Percentiles rank a stretch among this genome's conserved stretches.
Evolutionary conservation across 2,888 invertebrate genomes (phyloP).

Genomic region (Coelinius sp.): DNA sequence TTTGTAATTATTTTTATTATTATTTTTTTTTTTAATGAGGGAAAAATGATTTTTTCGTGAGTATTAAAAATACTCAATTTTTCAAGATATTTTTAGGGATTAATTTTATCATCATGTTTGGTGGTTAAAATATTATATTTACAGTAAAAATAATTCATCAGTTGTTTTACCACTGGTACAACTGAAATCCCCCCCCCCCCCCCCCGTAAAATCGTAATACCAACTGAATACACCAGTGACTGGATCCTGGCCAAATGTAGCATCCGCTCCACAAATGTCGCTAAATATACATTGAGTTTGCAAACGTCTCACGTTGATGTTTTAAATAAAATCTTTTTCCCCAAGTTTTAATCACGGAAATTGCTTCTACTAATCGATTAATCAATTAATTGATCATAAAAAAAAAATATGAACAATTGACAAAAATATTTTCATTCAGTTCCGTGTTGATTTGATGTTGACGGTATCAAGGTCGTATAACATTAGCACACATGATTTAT

Average conservation of each 20-base stretch:
- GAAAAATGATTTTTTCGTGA: not conserved
- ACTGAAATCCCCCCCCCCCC: not conserved
- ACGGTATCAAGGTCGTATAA: conserved; percentile 47
- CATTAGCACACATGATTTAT: conserved; percentile 40
- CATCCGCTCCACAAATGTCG: conserved; percentile 66
- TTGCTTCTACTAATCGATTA: conserved; percentile 1
- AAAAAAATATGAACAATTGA: not conserved
- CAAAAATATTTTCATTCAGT: conserved; percentile 1
- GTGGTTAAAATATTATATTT: no score
- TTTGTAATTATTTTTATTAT: not conserved
- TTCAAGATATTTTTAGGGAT: no score
- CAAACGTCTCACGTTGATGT: not conserved
- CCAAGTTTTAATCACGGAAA: conserved; percentile 27
- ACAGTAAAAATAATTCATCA: not conserved
- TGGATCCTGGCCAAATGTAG: conserved; percentile 62
- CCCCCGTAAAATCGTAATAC: conserved; percentile 9
- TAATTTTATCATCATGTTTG: no score
- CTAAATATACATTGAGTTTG: conserved; percentile 59
- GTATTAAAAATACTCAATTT: no score
- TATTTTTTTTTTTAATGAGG: not conserved
- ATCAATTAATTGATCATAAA: not conserved
- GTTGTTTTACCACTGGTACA: not conserved
- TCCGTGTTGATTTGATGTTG: conserved; percentile 14
- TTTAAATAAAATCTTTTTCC: not conserved
- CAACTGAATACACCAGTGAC: conserved; percentile 33